Percentiles rank a stretch among this genome's conserved stretches.
phyloP scores from a whole-genome alignment of 2,888 invertebrate genomes.

The Cryptus armator region DNA sequence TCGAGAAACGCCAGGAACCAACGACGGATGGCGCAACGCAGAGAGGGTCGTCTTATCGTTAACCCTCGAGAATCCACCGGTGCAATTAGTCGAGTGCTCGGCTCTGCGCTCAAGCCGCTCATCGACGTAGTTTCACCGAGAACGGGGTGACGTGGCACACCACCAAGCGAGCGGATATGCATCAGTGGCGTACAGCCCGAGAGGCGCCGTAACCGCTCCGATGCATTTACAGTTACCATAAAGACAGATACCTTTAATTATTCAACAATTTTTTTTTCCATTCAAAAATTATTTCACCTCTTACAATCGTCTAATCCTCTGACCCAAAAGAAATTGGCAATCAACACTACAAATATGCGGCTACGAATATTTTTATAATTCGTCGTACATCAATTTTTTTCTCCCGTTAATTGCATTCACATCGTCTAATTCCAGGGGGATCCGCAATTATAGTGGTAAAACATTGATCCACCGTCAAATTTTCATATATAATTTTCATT shows the following conservation, averaged over 20 bases:
- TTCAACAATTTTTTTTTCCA: background rate
- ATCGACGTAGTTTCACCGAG: slow-evolving; percentile 60
- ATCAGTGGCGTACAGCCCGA: slow-evolving; percentile 33
- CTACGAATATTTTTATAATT: too few relatives aligned
- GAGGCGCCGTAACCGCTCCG: background rate
- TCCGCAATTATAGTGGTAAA: too few relatives aligned
- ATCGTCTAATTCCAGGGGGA: too few relatives aligned
- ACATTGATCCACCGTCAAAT: too few relatives aligned
- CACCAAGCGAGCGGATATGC: slow-evolving; percentile 22
- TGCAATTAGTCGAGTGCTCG: slow-evolving; percentile 70
- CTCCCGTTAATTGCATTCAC: too few relatives aligned
- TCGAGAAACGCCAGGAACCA: slow-evolving; percentile 62
- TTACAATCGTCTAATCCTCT: too few relatives aligned
- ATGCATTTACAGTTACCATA: background rate
- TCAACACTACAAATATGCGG: too few relatives aligned
- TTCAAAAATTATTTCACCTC: too few relatives aligned
- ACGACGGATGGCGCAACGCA: slow-evolving; percentile 51
- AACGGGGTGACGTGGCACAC: slow-evolving; percentile 51
- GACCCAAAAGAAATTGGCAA: too few relatives aligned
- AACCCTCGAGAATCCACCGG: slow-evolving; percentile 71
- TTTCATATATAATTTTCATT: too few relatives aligned
- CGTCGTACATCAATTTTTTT: too few relatives aligned
- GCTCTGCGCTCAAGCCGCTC: slow-evolving; percentile 48
- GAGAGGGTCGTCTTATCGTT: slow-evolving; percentile 68
- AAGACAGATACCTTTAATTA: slow-evolving; percentile 11